Base-by-base conservation (phyloP, 2,113 vertebrate species). In the Suncus etruscus region DNA sequence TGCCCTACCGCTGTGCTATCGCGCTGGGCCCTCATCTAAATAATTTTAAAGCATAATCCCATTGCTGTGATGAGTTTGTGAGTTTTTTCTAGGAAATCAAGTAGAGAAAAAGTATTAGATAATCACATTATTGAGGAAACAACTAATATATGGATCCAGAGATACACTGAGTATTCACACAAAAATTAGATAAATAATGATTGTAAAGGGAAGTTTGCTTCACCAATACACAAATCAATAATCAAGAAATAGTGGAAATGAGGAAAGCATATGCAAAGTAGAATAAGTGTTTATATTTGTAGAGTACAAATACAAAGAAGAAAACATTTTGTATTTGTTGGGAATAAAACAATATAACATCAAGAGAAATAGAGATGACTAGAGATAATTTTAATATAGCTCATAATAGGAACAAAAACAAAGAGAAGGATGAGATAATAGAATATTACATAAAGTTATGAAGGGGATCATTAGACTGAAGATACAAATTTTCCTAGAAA, bases 331-430 rank as follows among this genome's bases (percentile, higher is more conserved):
- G 2, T 54, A 32, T 86, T 66, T 93, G 7, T 24, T 54, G n/a
- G 27, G 8, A 80, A 27, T 85, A 81, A 90, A 79, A 87, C 75
- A 29, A 72, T 83, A 79, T 14, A 72, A 74, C 15, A 70, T 80
- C 48, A 76, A 70, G 48, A 72, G 4, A 87, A 18, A 69, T 87
- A 27, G 4, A 68, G n/a, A 79, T 51, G 48, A 88, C 22, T 77
- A 14, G 58, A 9, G 48, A 9, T 27, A 47, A 90, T 77, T 83
- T 87, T 78, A 84, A 68, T 31, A 66, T 25, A 84, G 47, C 3
- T 91, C 29, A 89, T 8, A 66, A 47, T 29, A 72, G 31, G 39
- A 22, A 18, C 15, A 82, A 89, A 83, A 89, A 68, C 51, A 73
- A 66, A 65, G 22, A 24, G 84, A 18, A 6, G 15, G 25, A 79